phyloP scores from a whole-genome alignment of 1,140 invertebrate genomes.

The Zophobas morio region DNA sequence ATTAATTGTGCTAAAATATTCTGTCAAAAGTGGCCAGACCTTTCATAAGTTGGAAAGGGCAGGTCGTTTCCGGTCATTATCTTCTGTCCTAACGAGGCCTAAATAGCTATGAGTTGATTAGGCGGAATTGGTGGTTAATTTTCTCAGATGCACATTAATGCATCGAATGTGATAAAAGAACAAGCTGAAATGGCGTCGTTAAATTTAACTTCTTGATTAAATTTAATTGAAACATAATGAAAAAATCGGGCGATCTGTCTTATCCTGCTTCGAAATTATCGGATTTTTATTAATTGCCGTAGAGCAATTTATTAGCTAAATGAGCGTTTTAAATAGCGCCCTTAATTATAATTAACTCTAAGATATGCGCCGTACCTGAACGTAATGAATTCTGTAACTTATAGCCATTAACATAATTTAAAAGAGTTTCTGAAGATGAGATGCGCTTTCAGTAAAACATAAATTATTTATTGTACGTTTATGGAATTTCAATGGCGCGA shows the following conservation, averaged over 20 bases:
- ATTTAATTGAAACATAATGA: conserved; percentile 36
- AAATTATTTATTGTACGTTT: conserved; percentile 27
- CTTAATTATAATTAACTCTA: conserved; percentile 37
- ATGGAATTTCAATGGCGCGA: conserved; percentile 8
- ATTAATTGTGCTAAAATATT: conserved; percentile 28
- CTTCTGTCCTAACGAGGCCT: conserved; percentile 34
- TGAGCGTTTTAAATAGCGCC: conserved; percentile 35
- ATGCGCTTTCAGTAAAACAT: conserved; percentile 17
- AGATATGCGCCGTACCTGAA: conserved; percentile 30
- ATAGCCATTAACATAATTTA: conserved; percentile 45
- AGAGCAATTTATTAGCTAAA: conserved; percentile 45
- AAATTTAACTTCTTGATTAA: conserved; percentile 29
- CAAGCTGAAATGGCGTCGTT: not conserved
- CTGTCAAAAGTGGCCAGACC: conserved; percentile 8
- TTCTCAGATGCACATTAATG: conserved; percentile 34
- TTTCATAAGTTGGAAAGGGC: conserved; percentile 33
- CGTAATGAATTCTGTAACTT: conserved; percentile 45
- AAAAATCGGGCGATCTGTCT: not conserved
- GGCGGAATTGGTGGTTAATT: conserved; percentile 24
- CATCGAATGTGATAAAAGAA: conserved; percentile 27
- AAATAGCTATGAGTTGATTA: conserved; percentile 35
- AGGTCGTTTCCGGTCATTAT: conserved; percentile 38
- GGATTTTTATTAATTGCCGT: conserved; percentile 44
- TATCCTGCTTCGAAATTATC: conserved; percentile 28
- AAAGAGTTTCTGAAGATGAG: conserved; percentile 36